phyloP scores from a whole-genome alignment of 2,113 vertebrate species.

The Ictidomys tridecemlineatus region DNA sequence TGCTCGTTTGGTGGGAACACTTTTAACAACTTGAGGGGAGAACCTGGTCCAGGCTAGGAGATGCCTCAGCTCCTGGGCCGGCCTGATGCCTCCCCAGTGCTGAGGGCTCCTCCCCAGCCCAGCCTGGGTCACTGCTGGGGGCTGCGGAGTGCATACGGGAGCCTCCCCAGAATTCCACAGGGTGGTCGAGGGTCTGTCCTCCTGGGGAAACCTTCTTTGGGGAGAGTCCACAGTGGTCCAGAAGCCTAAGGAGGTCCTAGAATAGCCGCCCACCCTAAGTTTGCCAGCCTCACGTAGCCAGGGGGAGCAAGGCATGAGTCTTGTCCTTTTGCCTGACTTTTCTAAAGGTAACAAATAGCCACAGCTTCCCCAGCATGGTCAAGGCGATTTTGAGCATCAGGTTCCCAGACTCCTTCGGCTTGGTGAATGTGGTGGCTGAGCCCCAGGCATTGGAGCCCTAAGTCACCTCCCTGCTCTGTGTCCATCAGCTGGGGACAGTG shows the following conservation, averaged over 20 bases:
- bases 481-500: background rate
- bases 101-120: rapidly evolving
- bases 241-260: background rate
- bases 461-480: background rate
- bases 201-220: background rate
- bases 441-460: background rate
- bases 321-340: background rate
- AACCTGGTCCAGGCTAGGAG: no score
- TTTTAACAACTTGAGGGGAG: background rate
- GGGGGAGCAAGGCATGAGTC: background rate
- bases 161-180: background rate
- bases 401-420: background rate
- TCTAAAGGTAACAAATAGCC: background rate
- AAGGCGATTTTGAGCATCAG: rapidly evolving
- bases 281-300: no score
- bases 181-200: background rate
- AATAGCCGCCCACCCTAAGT: background rate
- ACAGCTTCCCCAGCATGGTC: background rate
- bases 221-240: background rate
- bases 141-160: background rate
- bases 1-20: background rate
- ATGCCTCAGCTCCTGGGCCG: background rate
- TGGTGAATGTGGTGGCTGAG: rapidly evolving
- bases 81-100: rapidly evolving
- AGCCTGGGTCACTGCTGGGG: rapidly evolving